These are phyloP conservation scores for Centropyge bicolor DNA, from an alignment of 2,797 vertebrate species.

Conservation along the genomic window DNA sequence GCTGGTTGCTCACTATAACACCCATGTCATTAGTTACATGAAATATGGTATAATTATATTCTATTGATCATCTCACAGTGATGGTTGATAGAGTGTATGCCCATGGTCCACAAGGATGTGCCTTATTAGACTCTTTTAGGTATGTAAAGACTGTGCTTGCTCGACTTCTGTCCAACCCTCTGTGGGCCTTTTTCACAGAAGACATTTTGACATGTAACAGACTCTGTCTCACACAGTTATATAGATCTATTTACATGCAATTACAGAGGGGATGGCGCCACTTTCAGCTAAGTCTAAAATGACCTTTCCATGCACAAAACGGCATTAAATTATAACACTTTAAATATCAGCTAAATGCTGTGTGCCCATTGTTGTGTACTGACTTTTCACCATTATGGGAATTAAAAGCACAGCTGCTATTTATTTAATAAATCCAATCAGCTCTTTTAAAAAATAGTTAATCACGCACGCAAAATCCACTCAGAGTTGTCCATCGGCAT, in stretches of 20 bases:
- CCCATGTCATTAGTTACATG: background rate
- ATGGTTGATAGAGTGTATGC: background rate
- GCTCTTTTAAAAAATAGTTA: conserved; percentile 38
- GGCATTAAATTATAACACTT: conserved; percentile 3
- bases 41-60: background rate
- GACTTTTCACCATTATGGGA: conserved; percentile 30
- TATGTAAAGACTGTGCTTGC: background rate
- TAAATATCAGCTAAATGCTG: conserved; percentile 35
- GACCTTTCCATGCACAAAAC: conserved; percentile 13
- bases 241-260: background rate
- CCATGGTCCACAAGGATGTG: background rate
- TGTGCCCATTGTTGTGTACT: conserved; percentile 23
- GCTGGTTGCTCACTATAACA: background rate
- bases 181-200: background rate
- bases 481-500: conserved; percentile 35
- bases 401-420: conserved; percentile 46
- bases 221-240: background rate
- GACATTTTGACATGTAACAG: background rate
- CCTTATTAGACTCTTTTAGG: background rate
- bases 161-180: background rate
- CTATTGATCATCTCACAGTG: background rate
- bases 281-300: conserved; percentile 27
- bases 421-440: conserved; percentile 47
- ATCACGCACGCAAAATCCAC: conserved; percentile 28
- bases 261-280: background rate